phyloP scores from a whole-genome alignment of 2,797 vertebrate genomes.

The Acipenser oxyrinchus region DNA sequence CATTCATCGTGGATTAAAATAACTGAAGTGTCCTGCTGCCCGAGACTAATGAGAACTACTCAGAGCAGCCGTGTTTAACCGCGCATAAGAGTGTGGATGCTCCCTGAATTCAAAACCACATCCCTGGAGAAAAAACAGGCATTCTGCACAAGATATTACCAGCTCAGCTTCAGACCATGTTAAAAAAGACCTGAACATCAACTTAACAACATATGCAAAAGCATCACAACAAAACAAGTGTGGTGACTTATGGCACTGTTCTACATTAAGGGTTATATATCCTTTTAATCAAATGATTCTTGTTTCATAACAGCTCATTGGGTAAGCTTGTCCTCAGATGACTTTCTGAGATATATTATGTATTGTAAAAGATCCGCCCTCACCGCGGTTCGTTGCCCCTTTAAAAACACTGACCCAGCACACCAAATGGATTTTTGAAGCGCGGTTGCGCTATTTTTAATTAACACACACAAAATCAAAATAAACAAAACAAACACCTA shows the following conservation, averaged over 20 bases:
- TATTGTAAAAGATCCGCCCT: too few relatives aligned
- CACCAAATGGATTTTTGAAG: background rate
- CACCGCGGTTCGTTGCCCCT: too few relatives aligned
- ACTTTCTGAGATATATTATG: background rate
- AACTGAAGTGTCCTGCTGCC: constrained; percentile 23
- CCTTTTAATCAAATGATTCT: constrained; percentile 17
- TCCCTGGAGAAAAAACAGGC: constrained; percentile 15
- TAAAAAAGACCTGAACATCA: background rate
- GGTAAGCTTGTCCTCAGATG: constrained; percentile 4
- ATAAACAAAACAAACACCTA: too few relatives aligned
- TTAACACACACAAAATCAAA: too few relatives aligned
- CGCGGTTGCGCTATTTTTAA: constrained; percentile 21
- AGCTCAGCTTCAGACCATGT: constrained; percentile 8
- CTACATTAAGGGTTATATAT: constrained; percentile 15
- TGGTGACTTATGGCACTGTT: background rate
- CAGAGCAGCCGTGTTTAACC: constrained; percentile 34
- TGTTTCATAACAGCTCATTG: background rate
- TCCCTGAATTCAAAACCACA: constrained; percentile 46
- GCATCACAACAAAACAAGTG: background rate
- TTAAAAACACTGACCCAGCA: too few relatives aligned
- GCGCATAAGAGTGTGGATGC: constrained; percentile 32
- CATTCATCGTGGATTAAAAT: constrained; percentile 19
- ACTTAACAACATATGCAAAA: background rate
- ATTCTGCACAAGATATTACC: constrained; percentile 39
- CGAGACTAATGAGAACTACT: constrained; percentile 26